phyloP scores from a whole-genome alignment of 2,797 vertebrate genomes.

The Staurois parvus region DNA sequence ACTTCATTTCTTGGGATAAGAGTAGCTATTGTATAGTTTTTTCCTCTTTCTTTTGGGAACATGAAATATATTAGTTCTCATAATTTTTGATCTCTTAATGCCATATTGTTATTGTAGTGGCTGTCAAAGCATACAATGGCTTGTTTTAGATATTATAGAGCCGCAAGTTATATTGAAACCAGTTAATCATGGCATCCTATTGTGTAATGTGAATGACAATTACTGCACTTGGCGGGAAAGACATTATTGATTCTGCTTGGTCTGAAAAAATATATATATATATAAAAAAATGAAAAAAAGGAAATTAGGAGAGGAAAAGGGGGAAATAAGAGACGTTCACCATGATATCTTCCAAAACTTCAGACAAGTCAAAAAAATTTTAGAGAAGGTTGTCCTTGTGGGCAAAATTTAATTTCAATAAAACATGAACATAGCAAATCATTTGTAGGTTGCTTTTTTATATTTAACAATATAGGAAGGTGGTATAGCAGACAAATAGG shows the following conservation, averaged over 20 bases:
- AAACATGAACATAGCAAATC: too few species aligned
- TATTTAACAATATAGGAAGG: too few species aligned
- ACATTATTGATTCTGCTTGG: constrained; percentile 36
- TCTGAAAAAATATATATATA: background rate
- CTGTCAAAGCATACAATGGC: constrained; percentile 50
- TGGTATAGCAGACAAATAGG: too few species aligned
- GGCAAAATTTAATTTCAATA: too few species aligned
- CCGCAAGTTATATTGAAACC: constrained; percentile 41
- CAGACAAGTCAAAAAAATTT: too few species aligned
- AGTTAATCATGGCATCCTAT: constrained; percentile 37
- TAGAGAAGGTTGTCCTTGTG: too few species aligned
- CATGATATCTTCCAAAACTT: too few species aligned
- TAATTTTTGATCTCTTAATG: constrained; percentile 54
- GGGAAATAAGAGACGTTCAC: background rate
- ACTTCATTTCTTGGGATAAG: constrained; percentile 17
- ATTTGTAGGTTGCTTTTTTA: too few species aligned
- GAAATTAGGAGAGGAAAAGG: background rate
- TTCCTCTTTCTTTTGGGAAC: constrained; percentile 30
- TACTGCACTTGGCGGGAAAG: constrained; percentile 12
- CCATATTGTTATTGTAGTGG: constrained; percentile 38
- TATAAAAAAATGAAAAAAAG: background rate
- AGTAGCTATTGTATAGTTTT: constrained; percentile 11
- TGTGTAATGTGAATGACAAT: constrained; percentile 45
- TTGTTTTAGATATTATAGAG: constrained; percentile 53
- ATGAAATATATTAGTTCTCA: constrained; percentile 51